These are phyloP conservation scores for Poeciliopsis paucimaculata DNA, from an alignment of 2,797 vertebrate genomes.

Conservation along the genomic window DNA sequence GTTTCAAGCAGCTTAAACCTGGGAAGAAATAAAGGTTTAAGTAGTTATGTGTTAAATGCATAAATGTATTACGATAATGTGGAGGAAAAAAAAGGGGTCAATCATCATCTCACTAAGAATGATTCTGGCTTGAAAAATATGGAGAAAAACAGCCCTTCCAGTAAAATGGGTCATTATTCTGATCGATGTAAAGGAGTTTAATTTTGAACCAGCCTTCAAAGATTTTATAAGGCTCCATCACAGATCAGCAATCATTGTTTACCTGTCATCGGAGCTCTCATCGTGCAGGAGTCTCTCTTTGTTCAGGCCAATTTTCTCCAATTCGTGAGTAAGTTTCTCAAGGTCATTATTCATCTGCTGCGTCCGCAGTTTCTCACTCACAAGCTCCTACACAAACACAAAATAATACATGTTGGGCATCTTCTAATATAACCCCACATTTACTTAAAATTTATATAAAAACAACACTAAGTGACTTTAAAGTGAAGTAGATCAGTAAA, in stretches of 20 bases:
- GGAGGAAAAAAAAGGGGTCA: neutral
- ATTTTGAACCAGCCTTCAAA: neutral
- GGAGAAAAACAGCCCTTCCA: constrained; percentile 3
- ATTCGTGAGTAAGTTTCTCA: constrained; percentile 94
- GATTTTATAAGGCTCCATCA: neutral
- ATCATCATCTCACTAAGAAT: neutral
- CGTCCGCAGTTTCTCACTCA: constrained; percentile 93
- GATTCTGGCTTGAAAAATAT: constrained; percentile 7
- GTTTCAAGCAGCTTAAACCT: constrained; percentile 96
- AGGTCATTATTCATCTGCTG: constrained; percentile 98
- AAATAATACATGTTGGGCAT: neutral
- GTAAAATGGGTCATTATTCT: constrained; percentile 13
- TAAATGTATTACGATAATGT: neutral
- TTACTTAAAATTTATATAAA: neutral
- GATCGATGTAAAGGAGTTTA: constrained; percentile 6
- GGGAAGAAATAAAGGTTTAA: constrained; percentile 14
- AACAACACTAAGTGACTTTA: neutral
- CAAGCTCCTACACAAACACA: constrained; percentile 87
- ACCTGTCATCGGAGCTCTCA: constrained; percentile 94
- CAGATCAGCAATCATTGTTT: neutral
- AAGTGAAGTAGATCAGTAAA: neutral
- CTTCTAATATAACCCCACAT: neutral
- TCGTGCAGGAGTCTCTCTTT: constrained; percentile 94
- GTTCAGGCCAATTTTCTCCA: constrained; percentile 97
- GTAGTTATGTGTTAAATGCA: neutral